Percentiles rank a stretch among this genome's conserved stretches.
Evolutionary conservation across 2,888 invertebrate species (phyloP).

Genomic region (Choristoneura rosaceana): DNA sequence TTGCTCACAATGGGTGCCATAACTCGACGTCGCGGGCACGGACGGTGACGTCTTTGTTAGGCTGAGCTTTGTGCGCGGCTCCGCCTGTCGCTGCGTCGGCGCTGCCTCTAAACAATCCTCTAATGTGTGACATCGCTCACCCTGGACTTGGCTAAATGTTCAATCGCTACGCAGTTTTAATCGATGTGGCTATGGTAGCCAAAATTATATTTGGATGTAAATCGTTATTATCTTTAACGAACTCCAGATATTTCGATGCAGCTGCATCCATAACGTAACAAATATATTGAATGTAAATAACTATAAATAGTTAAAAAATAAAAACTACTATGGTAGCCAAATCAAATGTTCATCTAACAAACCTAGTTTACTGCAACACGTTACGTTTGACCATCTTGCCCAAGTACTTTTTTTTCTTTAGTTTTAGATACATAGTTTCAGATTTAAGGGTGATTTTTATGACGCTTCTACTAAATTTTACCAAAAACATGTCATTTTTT

Average conservation of each 20-base stretch:
- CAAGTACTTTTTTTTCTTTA: no score
- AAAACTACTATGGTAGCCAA: no score
- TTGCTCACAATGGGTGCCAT: constrained; percentile 85
- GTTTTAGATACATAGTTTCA: no score
- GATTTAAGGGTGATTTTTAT: no score
- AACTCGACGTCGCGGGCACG: constrained; percentile 85
- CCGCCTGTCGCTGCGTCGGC: constrained; percentile 74
- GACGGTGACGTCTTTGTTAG: constrained; percentile 86
- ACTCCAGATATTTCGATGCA: no score
- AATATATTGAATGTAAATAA: no score
- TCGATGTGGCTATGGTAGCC: not conserved
- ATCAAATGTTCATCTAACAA: not conserved
- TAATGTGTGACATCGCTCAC: constrained; percentile 45
- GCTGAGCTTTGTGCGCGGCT: constrained; percentile 79
- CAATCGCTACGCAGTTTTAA: constrained; percentile 4
- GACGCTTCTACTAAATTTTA: no score
- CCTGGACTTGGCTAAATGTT: constrained; percentile 22
- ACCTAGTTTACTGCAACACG: not conserved
- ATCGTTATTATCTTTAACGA: no score
- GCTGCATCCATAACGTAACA: no score
- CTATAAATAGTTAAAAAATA: no score
- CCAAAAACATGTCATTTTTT: not conserved
- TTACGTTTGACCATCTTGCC: not conserved
- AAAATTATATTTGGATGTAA: not conserved
- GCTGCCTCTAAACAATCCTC: constrained; percentile 57